Base-by-base conservation (phyloP, 2,797 vertebrate species). In the Gymnocypris eckloni region DNA sequence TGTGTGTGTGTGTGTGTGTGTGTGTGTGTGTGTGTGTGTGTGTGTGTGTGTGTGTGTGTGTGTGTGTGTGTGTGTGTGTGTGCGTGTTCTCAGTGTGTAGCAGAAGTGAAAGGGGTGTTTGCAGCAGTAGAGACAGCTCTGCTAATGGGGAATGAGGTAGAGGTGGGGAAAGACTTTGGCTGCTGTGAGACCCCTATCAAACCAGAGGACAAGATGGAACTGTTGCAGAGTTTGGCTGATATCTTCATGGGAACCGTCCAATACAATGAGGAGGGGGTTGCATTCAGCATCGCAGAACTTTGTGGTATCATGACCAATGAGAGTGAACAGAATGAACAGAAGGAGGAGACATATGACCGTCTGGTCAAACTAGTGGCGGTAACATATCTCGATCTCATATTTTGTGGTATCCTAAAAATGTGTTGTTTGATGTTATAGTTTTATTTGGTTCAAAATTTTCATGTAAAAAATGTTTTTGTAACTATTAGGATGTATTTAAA, bases 161-260 rank as follows among this genome's bases (percentile, higher is more conserved):
- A 91, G 61, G 91, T 96, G 88, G 91, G 91, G 1, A 2, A 20
- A 0, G 95, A 97, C 83, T 96, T 98, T 28, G 83, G 79, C 50
- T 96, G 94, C 45, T 97, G 97, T 82, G 89, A 92, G 18, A 72
- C 86, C 1, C 92, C 96, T 39, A 80, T 71, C 2, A 87, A 87
- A 7, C 16, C 28, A 0, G 90, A 94, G 0, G 96, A 97, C 90
- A 91, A 91, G 88, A 87, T 82, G 0, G 92, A 95, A 86, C 88
- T 97, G 41, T 89, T 96, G 86, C 90, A 92, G 83, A 95, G 87
- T 82, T 69, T 97, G 89, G 96, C 96, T 0, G 95, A 93, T 41
- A 91, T 96, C 79, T 75, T 97, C 73, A 96, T 96, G 90, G 95
- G 94, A 13, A 86, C 93, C 0, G 97, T 96, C 86, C 96, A 97